Base-by-base conservation (phyloP, 2,113 vertebrate genomes). In the Tenebrosternarchus preto region DNA sequence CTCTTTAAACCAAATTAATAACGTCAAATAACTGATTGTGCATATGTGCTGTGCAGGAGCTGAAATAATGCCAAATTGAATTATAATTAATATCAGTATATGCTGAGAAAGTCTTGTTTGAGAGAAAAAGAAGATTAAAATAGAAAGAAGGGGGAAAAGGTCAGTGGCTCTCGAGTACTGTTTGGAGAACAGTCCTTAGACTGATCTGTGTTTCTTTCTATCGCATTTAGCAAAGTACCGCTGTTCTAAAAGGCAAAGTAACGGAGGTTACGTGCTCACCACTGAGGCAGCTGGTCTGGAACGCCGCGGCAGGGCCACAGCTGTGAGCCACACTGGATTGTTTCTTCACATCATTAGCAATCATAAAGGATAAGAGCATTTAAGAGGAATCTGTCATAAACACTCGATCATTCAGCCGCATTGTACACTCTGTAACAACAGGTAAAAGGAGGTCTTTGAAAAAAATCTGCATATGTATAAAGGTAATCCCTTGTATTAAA, bases 401-500 rank as follows among this genome's bases (percentile, higher is more conserved):
- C 63, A 36, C 57, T 69, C 70, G 57, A 59, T 66, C 59, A 75
- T 69, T 88, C 86, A 91, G 89, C 88, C 89, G 89, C 82, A 86
- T 88, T 88, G 90, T 79, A 91, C 87, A 88, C 85, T 87, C 83
- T 89, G 90, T 86, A 87, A 91, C 92, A 91, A 89, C 85, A 89
- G 87, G 89, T 92, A 89, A 92, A 91, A 91, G 89, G 91, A 87
- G 79, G 87, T 93, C 90, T 90, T 85, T 90, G 85, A 90, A 91
- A 88, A 91, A 88, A 88, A 68, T 92, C 88, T 90, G 90, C 87
- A 91, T 85, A 88, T 84, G 88, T 92, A 93, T 90, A 92, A 93
- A 93, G 86, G 89, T 91, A 91, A 92, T 89, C 91, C 88, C 90
- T 91, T 84, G 88, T 90, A 87, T 91, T 90, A 67, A 36, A 64